These are phyloP conservation scores for Cheiracanthium punctorium DNA, from an alignment of 2,888 invertebrate genomes.

Conservation along the genomic window DNA sequence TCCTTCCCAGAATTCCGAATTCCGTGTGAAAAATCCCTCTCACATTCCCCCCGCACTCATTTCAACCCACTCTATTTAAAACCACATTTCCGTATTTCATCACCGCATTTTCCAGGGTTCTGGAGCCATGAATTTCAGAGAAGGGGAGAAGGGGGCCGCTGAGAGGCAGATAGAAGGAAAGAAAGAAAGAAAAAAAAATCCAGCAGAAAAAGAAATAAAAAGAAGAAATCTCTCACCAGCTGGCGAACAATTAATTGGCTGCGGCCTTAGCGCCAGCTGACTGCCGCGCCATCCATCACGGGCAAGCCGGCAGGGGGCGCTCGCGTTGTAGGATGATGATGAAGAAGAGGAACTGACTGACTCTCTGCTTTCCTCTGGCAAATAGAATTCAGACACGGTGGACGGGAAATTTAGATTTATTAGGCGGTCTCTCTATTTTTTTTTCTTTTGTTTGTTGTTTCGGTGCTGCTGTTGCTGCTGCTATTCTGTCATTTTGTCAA, in stretches of 20 bases:
- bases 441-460: no score
- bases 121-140: slow-evolving; percentile 56
- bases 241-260: slow-evolving; percentile 67
- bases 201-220: background rate
- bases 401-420: no score
- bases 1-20: no score
- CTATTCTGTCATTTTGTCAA: no score
- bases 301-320: slow-evolving; percentile 38
- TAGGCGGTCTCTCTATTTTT: no score
- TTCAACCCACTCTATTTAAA: slow-evolving; percentile 4
- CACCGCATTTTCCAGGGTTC: slow-evolving; percentile 6
- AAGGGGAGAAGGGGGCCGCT: slow-evolving; percentile 43
- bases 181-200: slow-evolving; percentile 18
- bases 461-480: no score
- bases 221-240: slow-evolving; percentile 40
- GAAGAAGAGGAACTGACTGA: no score
- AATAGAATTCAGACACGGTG: no score
- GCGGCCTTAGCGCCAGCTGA: slow-evolving; percentile 66
- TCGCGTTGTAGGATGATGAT: no score
- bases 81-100: slow-evolving; percentile 16
- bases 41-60: background rate
- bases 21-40: no score
- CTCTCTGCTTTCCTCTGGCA: no score
- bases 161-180: background rate
- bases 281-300: slow-evolving; percentile 62